Base-by-base conservation (phyloP, 2,888 invertebrate genomes). In the Polia nebulosa region DNA sequence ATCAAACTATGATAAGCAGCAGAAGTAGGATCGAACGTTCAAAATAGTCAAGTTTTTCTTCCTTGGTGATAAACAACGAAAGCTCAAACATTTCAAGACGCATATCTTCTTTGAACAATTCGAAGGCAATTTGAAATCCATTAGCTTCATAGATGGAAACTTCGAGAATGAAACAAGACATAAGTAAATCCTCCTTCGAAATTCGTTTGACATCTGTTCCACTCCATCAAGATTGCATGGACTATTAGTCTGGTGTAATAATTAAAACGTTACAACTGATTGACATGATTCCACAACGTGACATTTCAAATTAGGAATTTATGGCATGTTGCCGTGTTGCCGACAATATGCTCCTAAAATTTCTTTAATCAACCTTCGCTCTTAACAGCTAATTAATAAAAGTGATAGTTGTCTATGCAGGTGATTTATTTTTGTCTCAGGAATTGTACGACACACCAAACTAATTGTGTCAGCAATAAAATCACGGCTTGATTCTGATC, bases 291-390 rank as follows among this genome's bases (percentile, higher is more conserved):
- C 9, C 39, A 36, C 17, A 62, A 44, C 45, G 47, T 51, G 66
- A 64, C 20, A 67, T 55, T 67, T 64, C n/a, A 58, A 57, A 70
- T 57, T 41, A 52, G 36, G 53, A 68, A 72, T 67, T 13, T 55
- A 20, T 58, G 44, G 25, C 17, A 62, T 64, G 66, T 45, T n/a
- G 34, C 17, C 57, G 17, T 29, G 11, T 13, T 55, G 9, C 15
- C 22, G 52, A 53, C n/a, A 27, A 27, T 47, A 57, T 34, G 27
- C 13, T 27, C 29, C 39, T 22, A 17, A 27, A 25, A 53, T 62
- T 57, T 69, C 17, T 7, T 67, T 49, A 62, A 36, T 47, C 52
- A 49, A 69, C 22, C n/a, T 52, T 72, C 34, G 45, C 51, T 70
- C 22, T 58, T 65, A 62, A 2, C 3, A 1, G 17, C 39, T 49